Evolutionary conservation across 2,888 invertebrate species (phyloP).

Genomic region (Pachliopta kotzebuea): DNA sequence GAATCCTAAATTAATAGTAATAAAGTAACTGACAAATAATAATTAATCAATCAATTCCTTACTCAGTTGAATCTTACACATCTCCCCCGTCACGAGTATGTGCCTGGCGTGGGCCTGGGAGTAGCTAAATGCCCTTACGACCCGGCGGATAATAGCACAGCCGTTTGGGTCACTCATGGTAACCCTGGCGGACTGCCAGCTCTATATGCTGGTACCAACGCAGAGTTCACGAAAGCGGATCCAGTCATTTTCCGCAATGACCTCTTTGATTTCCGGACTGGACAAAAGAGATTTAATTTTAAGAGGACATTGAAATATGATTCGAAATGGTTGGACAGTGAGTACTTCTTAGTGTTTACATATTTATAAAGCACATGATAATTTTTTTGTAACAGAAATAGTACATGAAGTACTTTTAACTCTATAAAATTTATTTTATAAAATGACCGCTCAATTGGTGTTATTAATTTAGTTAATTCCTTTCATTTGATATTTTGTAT

Average conservation of each 20-base stretch:
- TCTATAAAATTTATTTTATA: too few species aligned
- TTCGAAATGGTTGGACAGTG: slow-evolving; percentile 87
- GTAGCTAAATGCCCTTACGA: slow-evolving; percentile 87
- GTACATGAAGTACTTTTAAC: too few species aligned
- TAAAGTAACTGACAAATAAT: slow-evolving; percentile 5
- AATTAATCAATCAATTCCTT: slow-evolving; percentile 8
- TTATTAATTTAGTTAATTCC: too few species aligned
- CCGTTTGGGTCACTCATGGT: slow-evolving; percentile 85
- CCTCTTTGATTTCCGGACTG: slow-evolving; percentile 81
- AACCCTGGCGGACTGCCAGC: slow-evolving; percentile 84
- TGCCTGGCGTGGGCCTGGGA: slow-evolving; percentile 84
- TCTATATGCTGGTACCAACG: slow-evolving; percentile 86
- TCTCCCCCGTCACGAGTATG: slow-evolving; percentile 79
- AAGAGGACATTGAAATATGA: slow-evolving; percentile 85
- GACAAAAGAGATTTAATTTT: slow-evolving; percentile 81
- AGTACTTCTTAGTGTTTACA: slow-evolving; percentile 46
- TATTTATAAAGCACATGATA: too few species aligned
- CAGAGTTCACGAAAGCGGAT: slow-evolving; percentile 86
- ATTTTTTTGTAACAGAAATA: too few species aligned
- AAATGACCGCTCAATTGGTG: too few species aligned
- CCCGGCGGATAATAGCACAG: slow-evolving; percentile 87
- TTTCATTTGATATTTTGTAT: too few species aligned
- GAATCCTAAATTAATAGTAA: neutral
- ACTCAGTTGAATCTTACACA: slow-evolving; percentile 77
- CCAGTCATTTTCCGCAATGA: slow-evolving; percentile 86